phyloP scores from a whole-genome alignment of 2,888 invertebrate genomes.

The Callimorpha dominula region DNA sequence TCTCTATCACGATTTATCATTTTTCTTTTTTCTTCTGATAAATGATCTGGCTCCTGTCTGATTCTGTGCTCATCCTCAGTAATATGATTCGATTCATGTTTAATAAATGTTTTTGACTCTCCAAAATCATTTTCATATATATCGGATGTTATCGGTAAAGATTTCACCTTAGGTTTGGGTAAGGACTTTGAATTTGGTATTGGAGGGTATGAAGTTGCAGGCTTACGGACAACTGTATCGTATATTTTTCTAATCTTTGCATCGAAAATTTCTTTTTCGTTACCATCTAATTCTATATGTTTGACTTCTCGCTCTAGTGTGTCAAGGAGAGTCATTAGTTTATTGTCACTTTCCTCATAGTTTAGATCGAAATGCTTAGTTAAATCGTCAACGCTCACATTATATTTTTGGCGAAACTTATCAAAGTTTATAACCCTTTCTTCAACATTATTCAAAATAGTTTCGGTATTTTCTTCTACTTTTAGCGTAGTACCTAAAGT shows the following conservation, averaged over 20 bases:
- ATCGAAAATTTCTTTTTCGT: slow-evolving; percentile 69
- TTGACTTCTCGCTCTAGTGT: slow-evolving; percentile 71
- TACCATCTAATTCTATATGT: slow-evolving; percentile 61
- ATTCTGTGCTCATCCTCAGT: slow-evolving; percentile 6
- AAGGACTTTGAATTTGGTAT: slow-evolving; percentile 24
- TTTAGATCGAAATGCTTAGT: slow-evolving; percentile 34
- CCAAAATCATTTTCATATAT: slow-evolving; percentile 33
- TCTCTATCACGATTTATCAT: slow-evolving; percentile 5
- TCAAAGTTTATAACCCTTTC: slow-evolving; percentile 53
- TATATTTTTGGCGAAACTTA: slow-evolving; percentile 35
- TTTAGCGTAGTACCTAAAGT: slow-evolving; percentile 16
- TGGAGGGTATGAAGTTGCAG: slow-evolving; percentile 16
- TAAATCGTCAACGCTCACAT: slow-evolving; percentile 17
- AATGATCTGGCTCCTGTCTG: slow-evolving; percentile 10
- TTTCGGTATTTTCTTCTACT: slow-evolving; percentile 38
- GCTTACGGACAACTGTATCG: slow-evolving; percentile 57
- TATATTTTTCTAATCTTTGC: slow-evolving; percentile 74
- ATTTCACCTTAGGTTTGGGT: neutral
- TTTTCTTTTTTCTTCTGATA: slow-evolving; percentile 17
- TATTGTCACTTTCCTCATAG: slow-evolving; percentile 59
- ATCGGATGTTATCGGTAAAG: slow-evolving; percentile 6
- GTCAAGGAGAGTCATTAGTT: slow-evolving; percentile 66
- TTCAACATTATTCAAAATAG: slow-evolving; percentile 49
- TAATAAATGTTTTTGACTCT: slow-evolving; percentile 21
- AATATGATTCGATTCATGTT: slow-evolving; percentile 18